These are phyloP conservation scores for Diplodus sargus DNA, from an alignment of 2,797 vertebrate species.

Conservation along the genomic window DNA sequence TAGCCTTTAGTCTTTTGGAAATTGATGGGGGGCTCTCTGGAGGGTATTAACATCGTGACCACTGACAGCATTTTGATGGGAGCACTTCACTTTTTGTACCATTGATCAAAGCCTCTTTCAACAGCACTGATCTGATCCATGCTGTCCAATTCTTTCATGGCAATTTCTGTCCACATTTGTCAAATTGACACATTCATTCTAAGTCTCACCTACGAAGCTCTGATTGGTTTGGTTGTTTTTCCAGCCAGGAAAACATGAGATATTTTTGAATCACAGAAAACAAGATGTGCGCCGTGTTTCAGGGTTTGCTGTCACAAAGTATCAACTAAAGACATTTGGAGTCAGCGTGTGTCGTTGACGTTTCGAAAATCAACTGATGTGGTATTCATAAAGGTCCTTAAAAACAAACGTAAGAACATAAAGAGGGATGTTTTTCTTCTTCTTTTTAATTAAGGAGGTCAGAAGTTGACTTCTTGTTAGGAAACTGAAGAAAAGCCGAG, in stretches of 20 bases:
- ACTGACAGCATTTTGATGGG: background rate
- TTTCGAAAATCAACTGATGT: background rate
- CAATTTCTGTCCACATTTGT: background rate
- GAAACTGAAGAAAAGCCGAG: constrained; percentile 1
- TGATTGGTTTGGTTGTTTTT: background rate
- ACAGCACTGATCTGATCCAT: background rate
- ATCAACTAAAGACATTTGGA: background rate
- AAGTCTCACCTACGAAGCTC: background rate
- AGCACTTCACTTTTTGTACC: background rate
- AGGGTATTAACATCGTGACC: too few relatives aligned
- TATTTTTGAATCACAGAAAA: too few relatives aligned
- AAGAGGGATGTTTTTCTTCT: background rate
- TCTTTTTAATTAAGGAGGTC: constrained; percentile 1
- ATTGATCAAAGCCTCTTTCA: background rate
- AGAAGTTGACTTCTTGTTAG: background rate
- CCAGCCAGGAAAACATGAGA: background rate
- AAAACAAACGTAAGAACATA: background rate
- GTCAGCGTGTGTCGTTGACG: background rate
- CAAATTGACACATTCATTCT: background rate
- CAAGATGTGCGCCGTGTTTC: background rate
- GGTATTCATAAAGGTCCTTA: background rate
- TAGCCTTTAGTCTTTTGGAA: background rate
- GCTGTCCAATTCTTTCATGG: background rate
- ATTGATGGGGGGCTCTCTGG: background rate
- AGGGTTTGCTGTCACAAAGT: background rate